Conservation (phyloP, 1,140 invertebrate species). For the Cecropterus lyciades region DNA sequence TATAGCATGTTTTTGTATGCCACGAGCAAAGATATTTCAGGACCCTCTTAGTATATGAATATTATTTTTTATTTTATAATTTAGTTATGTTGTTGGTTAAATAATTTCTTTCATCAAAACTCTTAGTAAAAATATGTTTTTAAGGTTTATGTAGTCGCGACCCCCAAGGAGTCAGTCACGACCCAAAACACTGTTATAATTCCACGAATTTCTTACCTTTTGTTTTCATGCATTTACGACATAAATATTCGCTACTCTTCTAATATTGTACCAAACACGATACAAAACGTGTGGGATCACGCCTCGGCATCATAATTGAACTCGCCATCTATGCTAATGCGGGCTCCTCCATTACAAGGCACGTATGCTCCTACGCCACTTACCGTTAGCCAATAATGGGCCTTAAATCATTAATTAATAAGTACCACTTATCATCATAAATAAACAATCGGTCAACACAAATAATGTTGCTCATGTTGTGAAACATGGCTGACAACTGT, state of each 20-base stretch:
- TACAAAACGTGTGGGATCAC: conserved; percentile 42
- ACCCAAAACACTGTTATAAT: no score
- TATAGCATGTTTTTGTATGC: no score
- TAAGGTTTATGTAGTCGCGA: no score
- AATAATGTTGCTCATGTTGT: conserved; percentile 22
- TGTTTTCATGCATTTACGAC: no score
- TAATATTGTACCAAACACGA: conserved; percentile 26
- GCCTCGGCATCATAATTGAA: conserved; percentile 52
- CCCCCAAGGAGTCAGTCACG: no score
- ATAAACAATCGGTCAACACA: not conserved
- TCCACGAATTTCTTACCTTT: no score
- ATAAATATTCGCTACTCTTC: not conserved
- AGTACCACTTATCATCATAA: not conserved
- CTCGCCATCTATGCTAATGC: conserved; percentile 54
- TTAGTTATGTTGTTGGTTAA: no score
- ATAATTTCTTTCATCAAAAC: no score
- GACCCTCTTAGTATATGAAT: no score
- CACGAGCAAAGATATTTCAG: no score
- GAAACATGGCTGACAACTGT: conserved; percentile 14
- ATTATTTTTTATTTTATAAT: no score
- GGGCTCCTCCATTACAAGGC: conserved; percentile 31
- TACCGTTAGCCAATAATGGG: conserved; percentile 23
- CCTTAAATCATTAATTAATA: conserved; percentile 9
- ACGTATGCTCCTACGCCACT: conserved; percentile 23
- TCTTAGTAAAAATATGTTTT: no score